Base-by-base conservation (phyloP, 2,888 invertebrate genomes). In the Didymodactylos carnosus region DNA sequence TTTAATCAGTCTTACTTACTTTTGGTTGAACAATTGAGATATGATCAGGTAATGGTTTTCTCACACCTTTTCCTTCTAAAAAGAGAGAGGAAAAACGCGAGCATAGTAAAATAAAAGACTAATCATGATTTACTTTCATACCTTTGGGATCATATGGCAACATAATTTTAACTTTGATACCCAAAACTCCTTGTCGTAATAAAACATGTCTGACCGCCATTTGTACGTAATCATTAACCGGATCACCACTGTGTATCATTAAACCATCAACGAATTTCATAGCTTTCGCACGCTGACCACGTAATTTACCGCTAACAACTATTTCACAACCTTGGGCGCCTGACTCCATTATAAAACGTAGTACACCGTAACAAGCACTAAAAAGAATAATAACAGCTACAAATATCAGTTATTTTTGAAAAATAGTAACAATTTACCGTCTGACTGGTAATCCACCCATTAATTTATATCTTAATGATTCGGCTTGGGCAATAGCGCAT, bases 241-340 rank as follows among this genome's bases (percentile, higher is more conserved):
- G 97, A 85, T 98, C 92, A 83, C 98, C 98, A 78, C 93, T 93
- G 87, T 99, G 98, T 83, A 99, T 98, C 98, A 99, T 99, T 76
- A 98, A 88, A 77, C 98, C 98, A 81, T 99, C 98, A 49, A 95
- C 94, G 83, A 99, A 99, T 86, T 99, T 98, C 98, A 98, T 99
- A 75, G 94, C 93, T 86, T 98, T 99, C 78, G 98, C 98, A 87
- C 98, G 88, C 87, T 99, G 98, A 77, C 98, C 98, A 82, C 98
- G 87, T 78, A 99, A 88, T 86, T 99, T 99, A 77, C 98, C 98
- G 72, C 94, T 95, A 2, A 99, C 98, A 2, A 99, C 95, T 1
- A 99, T 97, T 84, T 95, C 95, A 80, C 95, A 95, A 78, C 95
- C 97, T 80, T 91, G 91, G 70, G 94, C 94, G 29, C 92, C 92